Evolutionary conservation across 2,797 vertebrate species (phyloP).

Genomic region (Chrysocyon brachyurus): DNA sequence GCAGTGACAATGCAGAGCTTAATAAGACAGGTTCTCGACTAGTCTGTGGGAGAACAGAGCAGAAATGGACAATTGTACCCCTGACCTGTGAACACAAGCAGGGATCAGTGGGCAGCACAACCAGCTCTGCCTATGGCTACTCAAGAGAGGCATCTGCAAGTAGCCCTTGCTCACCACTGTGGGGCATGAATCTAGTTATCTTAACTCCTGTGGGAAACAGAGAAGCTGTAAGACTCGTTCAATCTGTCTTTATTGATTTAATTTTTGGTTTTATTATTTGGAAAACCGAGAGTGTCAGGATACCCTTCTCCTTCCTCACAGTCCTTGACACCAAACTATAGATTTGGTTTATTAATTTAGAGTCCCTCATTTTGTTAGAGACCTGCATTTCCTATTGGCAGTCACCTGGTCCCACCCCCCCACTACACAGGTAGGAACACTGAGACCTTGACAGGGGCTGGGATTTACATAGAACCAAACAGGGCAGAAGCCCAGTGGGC

Average conservation of each 20-base stretch:
- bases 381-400: background rate
- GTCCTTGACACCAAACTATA: background rate
- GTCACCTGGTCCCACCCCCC: fast-evolving
- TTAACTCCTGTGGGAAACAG: background rate
- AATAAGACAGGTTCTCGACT: background rate
- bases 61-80: background rate
- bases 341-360: background rate
- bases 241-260: background rate
- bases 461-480: background rate
- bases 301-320: background rate
- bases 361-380: background rate
- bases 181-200: background rate
- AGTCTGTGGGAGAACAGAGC: background rate
- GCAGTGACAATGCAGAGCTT: background rate
- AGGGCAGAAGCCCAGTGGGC: background rate
- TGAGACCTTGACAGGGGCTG: background rate
- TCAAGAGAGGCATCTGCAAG: fast-evolving
- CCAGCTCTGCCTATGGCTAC: background rate
- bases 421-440: background rate
- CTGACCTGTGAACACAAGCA: background rate
- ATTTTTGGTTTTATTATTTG: background rate
- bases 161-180: fast-evolving
- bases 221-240: background rate
- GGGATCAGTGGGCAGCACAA: fast-evolving
- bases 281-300: background rate